These are phyloP conservation scores for Diplodus sargus DNA, from an alignment of 2,797 vertebrate genomes.

Conservation along the genomic window DNA sequence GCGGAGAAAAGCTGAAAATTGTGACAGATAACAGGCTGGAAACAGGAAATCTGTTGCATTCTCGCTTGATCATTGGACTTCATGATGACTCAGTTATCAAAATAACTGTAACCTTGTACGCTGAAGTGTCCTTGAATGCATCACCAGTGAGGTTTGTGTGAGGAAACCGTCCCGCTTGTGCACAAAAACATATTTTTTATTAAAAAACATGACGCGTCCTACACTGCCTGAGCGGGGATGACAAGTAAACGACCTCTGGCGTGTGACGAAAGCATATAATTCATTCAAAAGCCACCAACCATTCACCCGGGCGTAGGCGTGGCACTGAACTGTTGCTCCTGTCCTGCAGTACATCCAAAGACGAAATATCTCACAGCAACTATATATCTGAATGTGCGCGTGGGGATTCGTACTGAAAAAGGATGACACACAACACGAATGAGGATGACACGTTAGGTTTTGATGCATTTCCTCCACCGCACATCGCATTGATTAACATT, in stretches of 20 bases:
- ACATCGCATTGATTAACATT: constrained; percentile 79
- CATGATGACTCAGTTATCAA: neutral
- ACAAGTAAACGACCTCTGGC: neutral
- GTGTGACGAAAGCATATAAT: neutral
- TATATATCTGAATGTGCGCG: neutral
- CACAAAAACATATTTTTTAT: neutral
- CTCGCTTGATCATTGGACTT: neutral
- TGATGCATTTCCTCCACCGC: constrained; percentile 59
- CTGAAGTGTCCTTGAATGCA: neutral
- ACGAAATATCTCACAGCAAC: neutral
- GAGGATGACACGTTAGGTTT: constrained; percentile 56
- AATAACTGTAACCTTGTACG: neutral
- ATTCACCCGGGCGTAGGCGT: neutral
- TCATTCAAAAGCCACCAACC: neutral
- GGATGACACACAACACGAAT: constrained; percentile 37
- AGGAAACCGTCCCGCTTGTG: neutral
- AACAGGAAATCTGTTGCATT: neutral
- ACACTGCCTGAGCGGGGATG: neutral
- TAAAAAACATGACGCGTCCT: neutral
- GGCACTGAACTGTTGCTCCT: neutral
- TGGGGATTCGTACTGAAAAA: constrained; percentile 23
- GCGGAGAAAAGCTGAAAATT: neutral
- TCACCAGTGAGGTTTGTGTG: neutral
- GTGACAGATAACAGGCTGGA: too few relatives aligned
- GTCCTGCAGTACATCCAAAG: neutral